Evolutionary conservation across 2,888 invertebrate genomes (phyloP).

Genomic region (Notodonta ziczac): DNA sequence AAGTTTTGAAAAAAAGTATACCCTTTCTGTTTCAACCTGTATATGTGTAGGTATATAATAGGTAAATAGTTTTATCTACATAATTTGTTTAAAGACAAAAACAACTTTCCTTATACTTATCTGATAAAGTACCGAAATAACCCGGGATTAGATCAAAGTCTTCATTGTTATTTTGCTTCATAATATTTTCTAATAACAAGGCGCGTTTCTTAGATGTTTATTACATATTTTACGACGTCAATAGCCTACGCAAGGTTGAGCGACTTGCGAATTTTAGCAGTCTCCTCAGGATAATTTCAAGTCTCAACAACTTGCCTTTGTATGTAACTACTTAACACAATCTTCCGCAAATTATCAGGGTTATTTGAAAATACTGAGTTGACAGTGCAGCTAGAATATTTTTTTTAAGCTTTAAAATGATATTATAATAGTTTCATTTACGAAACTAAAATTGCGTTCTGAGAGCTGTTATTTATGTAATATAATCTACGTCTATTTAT

Average conservation of each 20-base stretch:
- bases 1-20: too few relatives aligned
- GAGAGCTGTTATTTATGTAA: too few relatives aligned
- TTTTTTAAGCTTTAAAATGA: too few relatives aligned
- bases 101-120: too few relatives aligned
- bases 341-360: constrained; percentile 11
- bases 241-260: constrained; percentile 19
- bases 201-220: constrained; percentile 13
- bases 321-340: constrained; percentile 16
- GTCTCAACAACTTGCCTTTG: constrained; percentile 5
- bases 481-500: not conserved
- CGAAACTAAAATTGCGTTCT: too few relatives aligned
- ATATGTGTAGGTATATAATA: too few relatives aligned
- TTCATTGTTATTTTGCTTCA: not conserved
- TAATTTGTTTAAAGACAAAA: too few relatives aligned
- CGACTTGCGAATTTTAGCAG: constrained; percentile 19
- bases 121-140: not conserved
- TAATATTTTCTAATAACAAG: not conserved
- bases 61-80: too few relatives aligned
- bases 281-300: constrained; percentile 7
- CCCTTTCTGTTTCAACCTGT: too few relatives aligned
- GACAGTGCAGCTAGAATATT: not conserved
- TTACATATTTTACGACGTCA: constrained; percentile 23
- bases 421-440: too few relatives aligned
- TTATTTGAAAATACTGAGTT: constrained; percentile 8
- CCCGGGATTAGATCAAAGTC: not conserved